A percentile compares a stretch with the other conserved stretches of the same genome.
These are phyloP conservation scores for Pelecanus crispus DNA, from an alignment of 2,113 vertebrate genomes.

Conservation along the genomic window DNA sequence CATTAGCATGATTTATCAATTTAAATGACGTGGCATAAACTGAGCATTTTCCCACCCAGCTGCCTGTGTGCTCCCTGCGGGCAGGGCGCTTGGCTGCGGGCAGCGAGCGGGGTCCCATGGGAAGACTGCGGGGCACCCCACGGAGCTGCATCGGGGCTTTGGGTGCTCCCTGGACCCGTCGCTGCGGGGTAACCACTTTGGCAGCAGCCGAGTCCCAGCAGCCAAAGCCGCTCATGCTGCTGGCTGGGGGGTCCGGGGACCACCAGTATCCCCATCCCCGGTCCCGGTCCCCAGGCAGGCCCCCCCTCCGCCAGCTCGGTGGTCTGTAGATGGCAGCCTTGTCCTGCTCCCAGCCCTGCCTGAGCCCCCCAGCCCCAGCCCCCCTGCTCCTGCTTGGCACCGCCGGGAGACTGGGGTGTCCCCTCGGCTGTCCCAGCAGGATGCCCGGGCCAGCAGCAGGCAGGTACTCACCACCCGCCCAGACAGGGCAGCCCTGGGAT, in stretches of 20 bases:
- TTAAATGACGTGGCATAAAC: not conserved
- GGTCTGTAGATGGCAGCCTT: not conserved
- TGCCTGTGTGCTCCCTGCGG: fast-evolving
- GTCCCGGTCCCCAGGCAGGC: not conserved
- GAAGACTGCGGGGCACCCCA: not conserved
- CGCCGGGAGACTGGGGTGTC: not conserved
- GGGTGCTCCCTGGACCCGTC: not conserved
- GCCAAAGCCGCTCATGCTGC: not conserved
- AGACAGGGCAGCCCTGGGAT: not conserved
- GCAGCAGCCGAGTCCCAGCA: not conserved
- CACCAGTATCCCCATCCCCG: not conserved
- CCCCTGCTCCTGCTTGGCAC: not conserved
- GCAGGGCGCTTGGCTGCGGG: not conserved
- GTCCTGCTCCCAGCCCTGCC: not conserved
- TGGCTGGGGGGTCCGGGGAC: fast-evolving
- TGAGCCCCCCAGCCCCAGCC: not conserved
- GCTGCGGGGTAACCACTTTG: fast-evolving
- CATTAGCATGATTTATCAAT: not conserved
- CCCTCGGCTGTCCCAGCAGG: not conserved
- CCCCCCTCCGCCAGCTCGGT: not conserved
- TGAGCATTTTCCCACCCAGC: not conserved
- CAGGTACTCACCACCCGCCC: not conserved
- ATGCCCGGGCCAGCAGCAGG: not conserved
- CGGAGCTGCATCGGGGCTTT: fast-evolving
- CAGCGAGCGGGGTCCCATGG: not conserved